A percentile compares a stretch with the other conserved stretches of the same genome.
Conservation (phyloP, 2,113 vertebrate species). For the Chionodraco myersi region DNA sequence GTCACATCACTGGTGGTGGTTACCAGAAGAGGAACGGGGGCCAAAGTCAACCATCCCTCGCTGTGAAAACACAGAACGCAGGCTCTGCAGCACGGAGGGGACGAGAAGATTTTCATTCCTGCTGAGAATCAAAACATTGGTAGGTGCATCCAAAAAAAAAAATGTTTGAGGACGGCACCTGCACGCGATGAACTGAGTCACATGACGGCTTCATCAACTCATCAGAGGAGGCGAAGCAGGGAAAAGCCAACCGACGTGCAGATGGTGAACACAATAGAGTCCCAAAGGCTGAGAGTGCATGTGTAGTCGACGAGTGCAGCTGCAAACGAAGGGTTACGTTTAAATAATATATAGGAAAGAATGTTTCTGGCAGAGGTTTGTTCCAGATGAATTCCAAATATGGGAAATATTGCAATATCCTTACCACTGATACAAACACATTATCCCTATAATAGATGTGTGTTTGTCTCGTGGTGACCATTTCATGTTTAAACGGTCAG, state of each 20-base stretch:
- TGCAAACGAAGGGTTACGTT: conserved; percentile 25
- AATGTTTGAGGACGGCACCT: conserved; percentile 34
- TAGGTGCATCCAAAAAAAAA: conserved; percentile 8
- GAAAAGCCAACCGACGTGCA: conserved; percentile 21
- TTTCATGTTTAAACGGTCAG: background rate
- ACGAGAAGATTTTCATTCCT: conserved; percentile 39
- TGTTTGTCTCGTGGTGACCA: background rate
- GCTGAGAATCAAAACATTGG: conserved; percentile 12
- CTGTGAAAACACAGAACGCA: conserved; percentile 55
- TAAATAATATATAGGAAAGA: conserved; percentile 6
- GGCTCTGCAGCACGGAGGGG: conserved; percentile 34
- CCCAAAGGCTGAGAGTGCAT: conserved; percentile 26
- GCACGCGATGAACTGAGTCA: conserved; percentile 25
- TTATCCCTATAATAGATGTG: background rate
- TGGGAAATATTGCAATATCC: background rate
- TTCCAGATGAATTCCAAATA: conserved; percentile 2
- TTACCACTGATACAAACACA: background rate
- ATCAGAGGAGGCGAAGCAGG: conserved; percentile 37
- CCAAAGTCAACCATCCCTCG: conserved; percentile 71
- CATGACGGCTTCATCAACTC: conserved; percentile 53
- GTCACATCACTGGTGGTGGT: conserved; percentile 48
- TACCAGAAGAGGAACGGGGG: conserved; percentile 36
- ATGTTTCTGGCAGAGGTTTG: conserved; percentile 10
- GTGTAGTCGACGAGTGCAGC: conserved; percentile 16
- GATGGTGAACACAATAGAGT: conserved; percentile 32